phyloP scores from a whole-genome alignment of 2,797 vertebrate species.

The Mormyrops boulengeri region DNA sequence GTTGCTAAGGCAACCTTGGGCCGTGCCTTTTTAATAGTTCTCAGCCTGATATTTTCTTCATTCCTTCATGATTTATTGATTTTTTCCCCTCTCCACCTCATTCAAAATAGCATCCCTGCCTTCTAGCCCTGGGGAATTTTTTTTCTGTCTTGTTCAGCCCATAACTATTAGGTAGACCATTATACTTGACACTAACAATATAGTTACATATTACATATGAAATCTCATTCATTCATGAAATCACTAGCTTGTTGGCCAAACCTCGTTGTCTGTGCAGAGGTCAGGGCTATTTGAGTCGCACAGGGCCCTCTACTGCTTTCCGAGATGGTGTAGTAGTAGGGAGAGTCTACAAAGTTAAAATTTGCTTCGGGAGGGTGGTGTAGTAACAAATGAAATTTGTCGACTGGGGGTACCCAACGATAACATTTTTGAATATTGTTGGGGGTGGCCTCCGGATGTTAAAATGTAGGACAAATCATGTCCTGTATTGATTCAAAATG shows the following conservation, averaged over 20 bases:
- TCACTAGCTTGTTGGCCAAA: neutral
- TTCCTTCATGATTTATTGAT: conserved; percentile 28
- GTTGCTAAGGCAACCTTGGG: conserved; percentile 30
- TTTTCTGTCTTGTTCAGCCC: neutral
- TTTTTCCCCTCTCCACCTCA: conserved; percentile 6
- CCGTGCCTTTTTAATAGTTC: conserved; percentile 28
- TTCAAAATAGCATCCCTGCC: conserved; percentile 10
- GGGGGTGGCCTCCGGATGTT: neutral
- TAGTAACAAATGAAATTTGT: neutral
- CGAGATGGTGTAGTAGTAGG: neutral
- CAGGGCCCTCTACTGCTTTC: too few species aligned
- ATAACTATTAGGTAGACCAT: neutral
- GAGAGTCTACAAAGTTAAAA: neutral
- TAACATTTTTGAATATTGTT: neutral
- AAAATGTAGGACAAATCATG: neutral
- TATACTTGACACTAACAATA: neutral
- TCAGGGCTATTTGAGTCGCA: too few species aligned
- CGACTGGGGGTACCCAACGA: neutral
- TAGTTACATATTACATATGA: neutral
- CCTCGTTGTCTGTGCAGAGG: neutral
- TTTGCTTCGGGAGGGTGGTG: neutral
- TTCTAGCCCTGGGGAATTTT: neutral
- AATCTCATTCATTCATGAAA: neutral
- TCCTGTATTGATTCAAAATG: neutral
- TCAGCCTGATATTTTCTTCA: conserved; percentile 23